Percentiles rank a stretch among this genome's conserved stretches.
Conservation (phyloP, 2,797 vertebrate species). For the Lerista edwardsae region DNA sequence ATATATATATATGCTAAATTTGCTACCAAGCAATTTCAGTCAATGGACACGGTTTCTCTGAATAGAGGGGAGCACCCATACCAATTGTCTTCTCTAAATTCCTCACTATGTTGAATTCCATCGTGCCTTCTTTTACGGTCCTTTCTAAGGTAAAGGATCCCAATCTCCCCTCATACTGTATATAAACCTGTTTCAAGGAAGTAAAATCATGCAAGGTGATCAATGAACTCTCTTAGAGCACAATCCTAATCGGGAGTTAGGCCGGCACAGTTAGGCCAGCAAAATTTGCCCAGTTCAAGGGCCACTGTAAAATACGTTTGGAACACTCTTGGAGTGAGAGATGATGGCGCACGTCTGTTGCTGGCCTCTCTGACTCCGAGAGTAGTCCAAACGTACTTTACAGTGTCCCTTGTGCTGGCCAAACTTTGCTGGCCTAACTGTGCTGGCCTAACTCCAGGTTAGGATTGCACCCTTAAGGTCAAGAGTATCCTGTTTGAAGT, state of each 20-base stretch:
- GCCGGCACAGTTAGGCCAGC: too few species aligned
- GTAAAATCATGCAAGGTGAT: background rate
- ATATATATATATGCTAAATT: slow-evolving; percentile 58
- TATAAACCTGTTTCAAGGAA: slow-evolving; percentile 6
- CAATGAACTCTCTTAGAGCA: slow-evolving; percentile 20
- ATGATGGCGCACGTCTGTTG: too few species aligned
- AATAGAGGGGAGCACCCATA: slow-evolving; percentile 44
- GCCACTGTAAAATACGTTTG: too few species aligned
- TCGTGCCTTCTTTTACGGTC: slow-evolving; percentile 21
- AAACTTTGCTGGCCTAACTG: too few species aligned
- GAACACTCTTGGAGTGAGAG: too few species aligned
- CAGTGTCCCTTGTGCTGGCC: too few species aligned
- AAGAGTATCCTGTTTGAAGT: slow-evolving; percentile 27
- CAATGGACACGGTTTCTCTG: slow-evolving; percentile 51
- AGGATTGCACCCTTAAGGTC: too few species aligned
- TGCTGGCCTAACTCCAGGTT: too few species aligned
- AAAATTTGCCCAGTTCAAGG: too few species aligned
- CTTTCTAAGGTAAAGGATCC: slow-evolving; percentile 26
- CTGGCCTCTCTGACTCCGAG: too few species aligned
- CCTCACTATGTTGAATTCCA: slow-evolving; percentile 33
- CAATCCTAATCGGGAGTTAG: too few species aligned
- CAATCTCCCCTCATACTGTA: slow-evolving; percentile 32
- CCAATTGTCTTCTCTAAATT: slow-evolving; percentile 55
- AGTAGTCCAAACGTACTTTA: too few species aligned
- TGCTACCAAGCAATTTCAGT: slow-evolving; percentile 61